Evolutionary conservation across 92 coral and sea anemone species (phyloP), one percentile per base, ranked within the genome.

Genomic region (Parazoanthus darwini): DNA sequence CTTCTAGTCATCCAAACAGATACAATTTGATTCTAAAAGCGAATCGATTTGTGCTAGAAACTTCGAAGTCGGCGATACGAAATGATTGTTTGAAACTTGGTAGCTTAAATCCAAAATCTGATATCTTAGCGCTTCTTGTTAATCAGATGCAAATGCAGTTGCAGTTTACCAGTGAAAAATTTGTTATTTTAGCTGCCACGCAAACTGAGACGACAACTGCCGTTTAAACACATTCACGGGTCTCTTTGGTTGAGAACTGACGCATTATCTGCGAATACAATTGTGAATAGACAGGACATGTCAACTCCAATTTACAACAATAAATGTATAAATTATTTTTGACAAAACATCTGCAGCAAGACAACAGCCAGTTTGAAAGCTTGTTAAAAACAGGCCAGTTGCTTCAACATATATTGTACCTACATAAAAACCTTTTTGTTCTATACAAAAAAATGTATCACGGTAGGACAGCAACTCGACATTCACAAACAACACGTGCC

Each of bases 121-220:
- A 38, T n/a, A 67, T 35, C 46, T 68, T 68, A 15, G 22, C 25
- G 23, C 11, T 13, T 66, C 42, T 74, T 5, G 50, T 65, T 38
- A 66, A 82, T 18, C 25, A 5, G 37, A n/a, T 13, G 13, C 20
- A 44, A 82, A 82, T 82, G 86, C 78, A n/a, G n/a, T 15, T 66
- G 14, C 23, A 23, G 76, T 23, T 66, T 25, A 44, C 20, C 65
- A 74, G 20, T 16, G n/a, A 35, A 82, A 43, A 44, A 44, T 1
- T 25, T 82, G 78, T 82, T 82, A 36, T 42, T 44, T 43, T 82
- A 82, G 86, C 86, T 82, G 86, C 50, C 63, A 13, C 13, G 42
- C 36, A 39, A 43, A 38, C 75, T 37, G 23, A 15, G 75, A 29
- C 59, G 14, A 8, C 51, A 11, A 10, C 51, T n/a, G 77, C 23